Percentiles rank a stretch among this genome's conserved stretches.
Evolutionary conservation across 2,797 vertebrate species (phyloP).

Genomic region (Amphiprion clarkii): DNA sequence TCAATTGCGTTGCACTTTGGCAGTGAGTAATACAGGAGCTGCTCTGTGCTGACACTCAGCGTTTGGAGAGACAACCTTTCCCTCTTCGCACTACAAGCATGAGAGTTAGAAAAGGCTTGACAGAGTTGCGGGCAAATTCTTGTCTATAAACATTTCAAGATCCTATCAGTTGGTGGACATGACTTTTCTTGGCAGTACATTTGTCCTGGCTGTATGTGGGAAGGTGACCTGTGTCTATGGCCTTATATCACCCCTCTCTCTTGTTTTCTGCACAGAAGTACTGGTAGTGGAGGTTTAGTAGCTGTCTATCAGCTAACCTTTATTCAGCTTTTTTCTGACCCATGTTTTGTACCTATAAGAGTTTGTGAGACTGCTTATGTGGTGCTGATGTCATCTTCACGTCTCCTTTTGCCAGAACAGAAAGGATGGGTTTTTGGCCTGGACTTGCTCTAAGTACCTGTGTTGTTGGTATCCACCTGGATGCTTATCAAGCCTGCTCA

Average conservation of each 20-base stretch:
- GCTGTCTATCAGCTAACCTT: background rate
- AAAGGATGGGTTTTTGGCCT: background rate
- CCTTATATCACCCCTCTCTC: background rate
- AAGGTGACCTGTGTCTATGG: background rate
- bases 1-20: constrained; percentile 19
- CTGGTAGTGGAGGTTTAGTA: background rate
- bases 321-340: background rate
- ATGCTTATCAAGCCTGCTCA: constrained; percentile 13
- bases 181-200: constrained; percentile 21
- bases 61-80: constrained; percentile 9
- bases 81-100: constrained; percentile 7
- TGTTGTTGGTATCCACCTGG: constrained; percentile 13
- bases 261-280: constrained; percentile 14
- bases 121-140: constrained; percentile 16
- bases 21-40: constrained; percentile 21
- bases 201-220: background rate
- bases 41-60: constrained; percentile 26
- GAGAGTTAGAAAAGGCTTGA: constrained; percentile 8
- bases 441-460: background rate
- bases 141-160: constrained; percentile 16
- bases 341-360: background rate
- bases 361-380: constrained; percentile 1
- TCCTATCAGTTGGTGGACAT: background rate
- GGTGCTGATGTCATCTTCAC: background rate
- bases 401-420: constrained; percentile 1